Percentiles rank a stretch among this genome's conserved stretches.
Conservation (phyloP, 2,113 vertebrate species). For the Ciconia boyciana region DNA sequence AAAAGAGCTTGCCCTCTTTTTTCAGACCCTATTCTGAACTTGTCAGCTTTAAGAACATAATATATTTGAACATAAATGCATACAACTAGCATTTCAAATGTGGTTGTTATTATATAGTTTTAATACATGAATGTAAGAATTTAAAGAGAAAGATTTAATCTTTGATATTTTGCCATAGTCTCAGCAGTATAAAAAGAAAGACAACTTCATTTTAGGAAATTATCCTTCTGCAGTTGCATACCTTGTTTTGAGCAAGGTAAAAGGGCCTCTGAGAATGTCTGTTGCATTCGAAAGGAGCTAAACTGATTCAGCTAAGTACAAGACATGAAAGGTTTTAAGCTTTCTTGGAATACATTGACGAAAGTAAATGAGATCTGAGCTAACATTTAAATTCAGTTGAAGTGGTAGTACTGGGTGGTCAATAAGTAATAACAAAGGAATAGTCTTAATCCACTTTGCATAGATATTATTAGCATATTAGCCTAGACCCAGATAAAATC, state of each 20-base stretch:
- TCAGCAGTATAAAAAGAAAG: not conserved
- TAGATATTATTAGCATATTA: not conserved
- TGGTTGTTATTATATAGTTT: not conserved
- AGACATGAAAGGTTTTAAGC: not conserved
- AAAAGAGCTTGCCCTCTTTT: not conserved
- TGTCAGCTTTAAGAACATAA: not conserved
- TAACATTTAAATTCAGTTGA: not conserved
- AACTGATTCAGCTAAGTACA: not conserved
- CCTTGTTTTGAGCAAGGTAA: not conserved
- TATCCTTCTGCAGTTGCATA: not conserved
- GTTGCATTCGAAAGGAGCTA: not conserved
- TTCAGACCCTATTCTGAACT: not conserved
- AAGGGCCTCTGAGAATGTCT: not conserved
- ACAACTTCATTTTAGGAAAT: not conserved
- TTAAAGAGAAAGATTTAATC: not conserved
- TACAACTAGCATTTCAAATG: not conserved
- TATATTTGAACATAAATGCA: not conserved
- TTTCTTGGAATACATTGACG: not conserved
- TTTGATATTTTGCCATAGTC: not conserved
- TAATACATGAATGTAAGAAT: not conserved
- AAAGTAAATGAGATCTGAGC: not conserved
- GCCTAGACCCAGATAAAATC: not conserved
- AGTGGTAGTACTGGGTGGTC: not conserved
- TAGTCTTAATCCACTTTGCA: not conserved
- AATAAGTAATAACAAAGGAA: conserved; percentile 2